phyloP scores from a whole-genome alignment of 2,888 invertebrate genomes.

The Brachyptera putata region DNA sequence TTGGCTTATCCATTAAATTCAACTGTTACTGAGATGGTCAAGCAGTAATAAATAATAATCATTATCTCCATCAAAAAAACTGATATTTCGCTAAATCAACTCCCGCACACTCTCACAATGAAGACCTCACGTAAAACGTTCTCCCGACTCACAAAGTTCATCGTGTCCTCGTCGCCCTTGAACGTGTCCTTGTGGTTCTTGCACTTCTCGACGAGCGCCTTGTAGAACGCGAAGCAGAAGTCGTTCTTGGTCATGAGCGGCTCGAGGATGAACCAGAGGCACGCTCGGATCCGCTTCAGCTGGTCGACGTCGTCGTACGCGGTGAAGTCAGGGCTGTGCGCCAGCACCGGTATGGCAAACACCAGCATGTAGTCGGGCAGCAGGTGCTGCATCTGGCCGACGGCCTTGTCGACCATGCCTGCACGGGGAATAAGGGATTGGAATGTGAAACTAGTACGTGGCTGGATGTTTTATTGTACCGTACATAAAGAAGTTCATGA shows the following conservation, averaged over 20 bases:
- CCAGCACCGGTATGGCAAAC: conserved; percentile 91
- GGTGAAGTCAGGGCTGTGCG: conserved; percentile 86
- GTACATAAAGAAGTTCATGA: no score
- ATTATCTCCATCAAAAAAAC: no score
- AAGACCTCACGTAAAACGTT: no score
- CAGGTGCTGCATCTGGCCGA: conserved; percentile 77
- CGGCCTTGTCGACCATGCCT: conserved; percentile 60
- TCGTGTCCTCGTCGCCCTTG: conserved; percentile 72
- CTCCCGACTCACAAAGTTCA: conserved; percentile 81
- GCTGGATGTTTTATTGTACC: conserved; percentile 22
- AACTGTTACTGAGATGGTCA: no score
- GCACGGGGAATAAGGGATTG: conserved; percentile 23
- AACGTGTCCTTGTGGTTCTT: conserved; percentile 91
- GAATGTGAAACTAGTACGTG: neutral
- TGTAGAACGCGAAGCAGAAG: conserved; percentile 91
- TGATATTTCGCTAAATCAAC: no score
- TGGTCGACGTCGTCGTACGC: conserved; percentile 71
- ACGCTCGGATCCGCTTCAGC: conserved; percentile 75
- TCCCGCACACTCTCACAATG: no score
- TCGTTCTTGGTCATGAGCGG: conserved; percentile 91
- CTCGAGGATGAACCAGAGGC: conserved; percentile 91
- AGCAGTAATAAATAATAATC: no score
- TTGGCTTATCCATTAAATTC: no score
- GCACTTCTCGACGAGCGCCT: conserved; percentile 88
- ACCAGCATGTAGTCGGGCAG: conserved; percentile 96